phyloP scores from a whole-genome alignment of 2,797 vertebrate genomes.

The Sciurus carolinensis region DNA sequence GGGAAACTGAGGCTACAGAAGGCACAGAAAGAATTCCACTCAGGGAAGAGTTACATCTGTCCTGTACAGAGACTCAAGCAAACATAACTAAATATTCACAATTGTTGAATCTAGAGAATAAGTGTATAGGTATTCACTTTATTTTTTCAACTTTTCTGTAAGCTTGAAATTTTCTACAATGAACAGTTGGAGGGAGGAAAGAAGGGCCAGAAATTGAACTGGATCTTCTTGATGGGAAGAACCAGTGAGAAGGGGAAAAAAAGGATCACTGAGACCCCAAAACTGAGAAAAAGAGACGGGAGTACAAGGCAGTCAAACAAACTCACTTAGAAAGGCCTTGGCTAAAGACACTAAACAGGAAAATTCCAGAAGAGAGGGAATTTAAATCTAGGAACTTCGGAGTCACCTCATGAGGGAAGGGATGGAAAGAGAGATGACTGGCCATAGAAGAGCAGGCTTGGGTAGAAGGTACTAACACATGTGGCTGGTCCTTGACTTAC shows the following conservation, averaged over 20 bases:
- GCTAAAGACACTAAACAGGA: not conserved
- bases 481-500: not conserved
- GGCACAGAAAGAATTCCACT: not conserved
- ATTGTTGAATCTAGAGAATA: not conserved
- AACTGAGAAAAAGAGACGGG: not conserved
- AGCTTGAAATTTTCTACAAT: constrained; percentile 31
- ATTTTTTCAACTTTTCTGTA: constrained; percentile 40
- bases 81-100: constrained; percentile 20
- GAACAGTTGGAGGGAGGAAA: not conserved
- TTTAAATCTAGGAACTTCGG: not conserved
- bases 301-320: not conserved
- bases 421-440: not conserved
- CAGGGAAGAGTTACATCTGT: not conserved
- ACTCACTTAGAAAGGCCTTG: not conserved
- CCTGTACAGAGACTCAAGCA: not conserved
- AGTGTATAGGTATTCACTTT: not conserved
- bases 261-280: not conserved
- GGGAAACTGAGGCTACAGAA: constrained; percentile 56
- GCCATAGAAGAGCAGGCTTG: not conserved
- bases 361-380: not conserved
- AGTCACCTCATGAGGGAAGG: not conserved
- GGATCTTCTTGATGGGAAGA: constrained; percentile 29
- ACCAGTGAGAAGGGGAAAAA: constrained; percentile 33
- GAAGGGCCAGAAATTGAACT: not conserved
- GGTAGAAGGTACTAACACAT: not conserved